Conservation (phyloP, 1,140 invertebrate species). For the Drosophila tristis region DNA sequence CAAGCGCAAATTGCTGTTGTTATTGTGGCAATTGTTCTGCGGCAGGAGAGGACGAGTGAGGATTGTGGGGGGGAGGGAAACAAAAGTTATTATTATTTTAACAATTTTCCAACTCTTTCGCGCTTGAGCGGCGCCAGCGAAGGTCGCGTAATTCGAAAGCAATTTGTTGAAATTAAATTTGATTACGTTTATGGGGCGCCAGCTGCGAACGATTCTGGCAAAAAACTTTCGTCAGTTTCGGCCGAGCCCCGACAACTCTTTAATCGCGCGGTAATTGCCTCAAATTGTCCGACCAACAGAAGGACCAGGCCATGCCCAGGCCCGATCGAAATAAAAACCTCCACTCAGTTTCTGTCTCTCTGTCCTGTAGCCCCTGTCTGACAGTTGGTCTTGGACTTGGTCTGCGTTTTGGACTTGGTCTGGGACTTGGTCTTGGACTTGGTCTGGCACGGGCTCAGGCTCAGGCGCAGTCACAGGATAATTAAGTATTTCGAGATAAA, state of each 20-base stretch:
- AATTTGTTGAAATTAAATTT: slow-evolving; percentile 82
- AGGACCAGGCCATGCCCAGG: slow-evolving; percentile 8
- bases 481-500: slow-evolving; percentile 44
- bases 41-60: no score
- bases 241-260: slow-evolving; percentile 48
- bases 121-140: slow-evolving; percentile 68
- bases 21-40: slow-evolving; percentile 71
- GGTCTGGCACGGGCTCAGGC: no score
- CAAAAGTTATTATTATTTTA: slow-evolving; percentile 78
- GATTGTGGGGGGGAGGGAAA: slow-evolving; percentile 1
- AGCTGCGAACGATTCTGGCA: slow-evolving; percentile 34
- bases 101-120: slow-evolving; percentile 76
- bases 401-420: no score
- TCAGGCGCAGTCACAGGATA: slow-evolving; percentile 17
- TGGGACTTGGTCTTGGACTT: no score
- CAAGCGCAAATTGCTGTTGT: slow-evolving; percentile 73
- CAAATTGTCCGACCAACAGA: slow-evolving; percentile 56
- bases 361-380: not conserved
- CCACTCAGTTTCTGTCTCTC: not conserved
- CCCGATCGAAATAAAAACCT: slow-evolving; percentile 22
- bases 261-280: slow-evolving; percentile 72
- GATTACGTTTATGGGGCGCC: slow-evolving; percentile 77
- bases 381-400: slow-evolving; percentile 18
- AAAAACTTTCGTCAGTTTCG: slow-evolving; percentile 40
- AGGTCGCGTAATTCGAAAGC: slow-evolving; percentile 81